Evolutionary conservation across 2,113 vertebrate genomes (phyloP).

Genomic region (Lepisosteus osseus): DNA sequence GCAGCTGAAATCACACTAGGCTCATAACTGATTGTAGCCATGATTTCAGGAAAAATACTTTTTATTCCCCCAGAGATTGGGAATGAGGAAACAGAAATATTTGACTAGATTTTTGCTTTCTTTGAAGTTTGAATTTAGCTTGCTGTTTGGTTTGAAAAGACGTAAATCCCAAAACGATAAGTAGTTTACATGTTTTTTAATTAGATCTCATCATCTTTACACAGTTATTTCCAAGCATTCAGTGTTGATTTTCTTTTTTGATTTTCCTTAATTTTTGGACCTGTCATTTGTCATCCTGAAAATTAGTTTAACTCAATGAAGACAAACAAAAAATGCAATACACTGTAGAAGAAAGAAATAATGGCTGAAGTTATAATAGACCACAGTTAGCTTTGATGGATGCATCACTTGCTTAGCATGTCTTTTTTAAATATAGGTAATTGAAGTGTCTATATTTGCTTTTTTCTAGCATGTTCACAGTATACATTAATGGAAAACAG

Average conservation of each 20-base stretch:
- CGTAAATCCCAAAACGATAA: too few relatives aligned
- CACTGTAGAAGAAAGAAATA: too few relatives aligned
- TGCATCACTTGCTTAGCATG: conserved; percentile 24
- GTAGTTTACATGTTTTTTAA: too few relatives aligned
- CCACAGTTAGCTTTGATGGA: conserved; percentile 21
- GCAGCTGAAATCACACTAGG: conserved; percentile 19
- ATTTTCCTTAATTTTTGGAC: too few relatives aligned
- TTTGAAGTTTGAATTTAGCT: conserved; percentile 25
- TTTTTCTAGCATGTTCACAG: conserved; percentile 31
- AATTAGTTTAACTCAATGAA: too few relatives aligned
- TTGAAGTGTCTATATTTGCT: conserved; percentile 25
- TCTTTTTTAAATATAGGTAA: conserved; percentile 21
- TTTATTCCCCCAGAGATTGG: conserved; percentile 30
- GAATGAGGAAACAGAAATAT: conserved; percentile 41
- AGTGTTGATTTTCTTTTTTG: too few relatives aligned
- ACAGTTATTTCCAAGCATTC: too few relatives aligned
- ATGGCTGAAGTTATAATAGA: neutral
- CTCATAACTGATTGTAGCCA: conserved; percentile 18
- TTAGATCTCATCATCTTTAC: too few relatives aligned
- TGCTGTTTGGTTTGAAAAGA: too few relatives aligned
- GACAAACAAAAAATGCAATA: too few relatives aligned
- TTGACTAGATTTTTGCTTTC: neutral
- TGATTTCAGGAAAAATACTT: conserved; percentile 34
- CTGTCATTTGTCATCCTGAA: too few relatives aligned
- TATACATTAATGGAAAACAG: conserved; percentile 41